Percentiles rank a stretch among this genome's conserved stretches.
Conservation (phyloP, 2,797 vertebrate genomes). For the Distichodus sexfasciatus region DNA sequence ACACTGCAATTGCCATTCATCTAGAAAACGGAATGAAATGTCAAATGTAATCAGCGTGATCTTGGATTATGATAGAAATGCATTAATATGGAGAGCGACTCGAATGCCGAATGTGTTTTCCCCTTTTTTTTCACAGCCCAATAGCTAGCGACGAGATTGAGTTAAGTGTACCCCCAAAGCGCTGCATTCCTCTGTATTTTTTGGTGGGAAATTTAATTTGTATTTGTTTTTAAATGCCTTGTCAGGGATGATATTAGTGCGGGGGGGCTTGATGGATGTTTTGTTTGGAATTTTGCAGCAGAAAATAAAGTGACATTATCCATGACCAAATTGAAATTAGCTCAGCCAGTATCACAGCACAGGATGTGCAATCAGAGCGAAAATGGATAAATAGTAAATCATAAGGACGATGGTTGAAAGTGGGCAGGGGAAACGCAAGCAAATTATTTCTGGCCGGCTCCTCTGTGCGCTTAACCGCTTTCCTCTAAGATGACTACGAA, state of each 20-base stretch:
- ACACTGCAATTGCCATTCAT: slow-evolving; percentile 42
- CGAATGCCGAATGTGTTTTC: slow-evolving; percentile 45
- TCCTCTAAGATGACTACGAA: slow-evolving; percentile 12
- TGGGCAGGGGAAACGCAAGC: slow-evolving; percentile 54
- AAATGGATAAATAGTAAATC: slow-evolving; percentile 60
- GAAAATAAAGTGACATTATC: slow-evolving; percentile 70
- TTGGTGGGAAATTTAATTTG: slow-evolving; percentile 44
- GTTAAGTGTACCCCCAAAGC: slow-evolving; percentile 42
- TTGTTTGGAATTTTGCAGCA: slow-evolving; percentile 63
- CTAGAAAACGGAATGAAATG: slow-evolving; percentile 57
- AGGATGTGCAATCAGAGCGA: slow-evolving; percentile 59
- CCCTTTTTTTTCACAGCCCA: slow-evolving; percentile 37
- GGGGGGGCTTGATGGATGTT: slow-evolving; percentile 61
- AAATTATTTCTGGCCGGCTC: slow-evolving; percentile 51
- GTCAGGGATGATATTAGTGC: slow-evolving; percentile 71
- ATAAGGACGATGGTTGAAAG: slow-evolving; percentile 49
- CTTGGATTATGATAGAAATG: slow-evolving; percentile 49
- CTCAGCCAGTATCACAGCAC: slow-evolving; percentile 59
- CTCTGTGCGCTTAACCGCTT: slow-evolving; percentile 14
- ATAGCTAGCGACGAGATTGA: slow-evolving; percentile 23
- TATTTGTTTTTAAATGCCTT: slow-evolving; percentile 70
- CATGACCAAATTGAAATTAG: slow-evolving; percentile 71
- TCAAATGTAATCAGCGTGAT: slow-evolving; percentile 64
- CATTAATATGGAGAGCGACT: slow-evolving; percentile 53
- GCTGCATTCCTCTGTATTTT: slow-evolving; percentile 36